Evolutionary conservation across 2,888 invertebrate genomes (phyloP).

Genomic region (Caenorhabditis drosophilae): DNA sequence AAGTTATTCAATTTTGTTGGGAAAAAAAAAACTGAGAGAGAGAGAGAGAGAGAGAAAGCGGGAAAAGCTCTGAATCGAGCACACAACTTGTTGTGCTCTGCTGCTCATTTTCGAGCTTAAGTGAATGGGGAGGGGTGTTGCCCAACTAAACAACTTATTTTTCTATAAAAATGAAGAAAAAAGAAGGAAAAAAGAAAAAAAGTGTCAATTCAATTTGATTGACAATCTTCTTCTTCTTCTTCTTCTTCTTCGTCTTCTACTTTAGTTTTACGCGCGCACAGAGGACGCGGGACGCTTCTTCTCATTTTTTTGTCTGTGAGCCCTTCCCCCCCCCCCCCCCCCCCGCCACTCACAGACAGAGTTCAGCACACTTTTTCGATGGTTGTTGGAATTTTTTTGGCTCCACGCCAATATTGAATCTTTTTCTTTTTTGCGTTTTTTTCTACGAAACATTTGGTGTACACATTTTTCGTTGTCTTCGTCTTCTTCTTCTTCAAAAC

Average conservation of each 20-base stretch:
- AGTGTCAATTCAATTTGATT: slow-evolving; percentile 43
- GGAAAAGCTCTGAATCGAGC: no score
- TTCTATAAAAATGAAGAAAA: neutral
- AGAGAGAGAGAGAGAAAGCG: no score
- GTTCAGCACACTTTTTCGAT: no score
- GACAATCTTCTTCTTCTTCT: slow-evolving; percentile 26
- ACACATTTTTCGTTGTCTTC: slow-evolving; percentile 3
- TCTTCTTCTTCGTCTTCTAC: slow-evolving; percentile 9
- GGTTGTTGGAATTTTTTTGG: neutral
- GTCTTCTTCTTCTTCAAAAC: slow-evolving; percentile 5
- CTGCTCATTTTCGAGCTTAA: no score
- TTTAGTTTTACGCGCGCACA: no score
- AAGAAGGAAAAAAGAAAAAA: slow-evolving; percentile 3
- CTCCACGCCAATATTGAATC: slow-evolving; percentile 9
- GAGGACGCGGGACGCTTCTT: no score
- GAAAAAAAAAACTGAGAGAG: no score
- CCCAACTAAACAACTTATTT: neutral
- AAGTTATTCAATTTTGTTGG: no score
- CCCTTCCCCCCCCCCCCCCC: no score
- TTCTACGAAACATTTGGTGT: slow-evolving; percentile 9
- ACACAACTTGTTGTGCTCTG: no score
- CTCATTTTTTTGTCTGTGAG: no score
- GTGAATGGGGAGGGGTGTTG: no score
- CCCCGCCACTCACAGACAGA: neutral
- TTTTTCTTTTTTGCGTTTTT: slow-evolving; percentile 1